phyloP scores from a whole-genome alignment of 2,888 invertebrate genomes.

The Bhutanitis thaidina region DNA sequence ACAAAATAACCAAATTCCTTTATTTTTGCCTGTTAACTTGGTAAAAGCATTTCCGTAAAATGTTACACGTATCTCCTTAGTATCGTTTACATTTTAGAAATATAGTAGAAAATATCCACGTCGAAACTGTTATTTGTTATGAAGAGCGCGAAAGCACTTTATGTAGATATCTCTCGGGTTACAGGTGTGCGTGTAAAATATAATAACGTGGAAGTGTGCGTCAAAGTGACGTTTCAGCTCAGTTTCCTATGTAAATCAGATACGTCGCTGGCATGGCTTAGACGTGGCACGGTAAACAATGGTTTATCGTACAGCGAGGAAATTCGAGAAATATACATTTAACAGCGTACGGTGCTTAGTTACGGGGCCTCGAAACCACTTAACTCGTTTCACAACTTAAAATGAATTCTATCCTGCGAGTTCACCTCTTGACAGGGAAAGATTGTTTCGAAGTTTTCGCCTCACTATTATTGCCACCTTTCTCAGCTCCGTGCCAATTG shows the following conservation, averaged over 20 bases:
- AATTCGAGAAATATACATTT: constrained; percentile 23
- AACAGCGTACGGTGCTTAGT: constrained; percentile 14
- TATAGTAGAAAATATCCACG: constrained; percentile 3
- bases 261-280: constrained; percentile 49
- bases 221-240: constrained; percentile 43
- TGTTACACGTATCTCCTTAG: not conserved
- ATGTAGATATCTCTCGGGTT: constrained; percentile 23
- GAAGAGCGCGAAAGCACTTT: constrained; percentile 15
- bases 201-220: constrained; percentile 39
- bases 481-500: not conserved
- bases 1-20: too few species aligned
- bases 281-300: constrained; percentile 30
- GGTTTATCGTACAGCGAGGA: constrained; percentile 23
- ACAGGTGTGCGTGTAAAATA: constrained; percentile 39
- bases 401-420: not conserved
- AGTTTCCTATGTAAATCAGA: constrained; percentile 56
- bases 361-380: not conserved
- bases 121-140: constrained; percentile 1
- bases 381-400: not conserved
- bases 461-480: constrained; percentile 4
- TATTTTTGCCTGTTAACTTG: not conserved
- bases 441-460: constrained; percentile 11
- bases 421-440: not conserved
- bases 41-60: not conserved
- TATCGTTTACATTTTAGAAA: constrained; percentile 11